Evolutionary conservation across 2,113 vertebrate genomes (phyloP).

Genomic region (Pimephales promelas): DNA sequence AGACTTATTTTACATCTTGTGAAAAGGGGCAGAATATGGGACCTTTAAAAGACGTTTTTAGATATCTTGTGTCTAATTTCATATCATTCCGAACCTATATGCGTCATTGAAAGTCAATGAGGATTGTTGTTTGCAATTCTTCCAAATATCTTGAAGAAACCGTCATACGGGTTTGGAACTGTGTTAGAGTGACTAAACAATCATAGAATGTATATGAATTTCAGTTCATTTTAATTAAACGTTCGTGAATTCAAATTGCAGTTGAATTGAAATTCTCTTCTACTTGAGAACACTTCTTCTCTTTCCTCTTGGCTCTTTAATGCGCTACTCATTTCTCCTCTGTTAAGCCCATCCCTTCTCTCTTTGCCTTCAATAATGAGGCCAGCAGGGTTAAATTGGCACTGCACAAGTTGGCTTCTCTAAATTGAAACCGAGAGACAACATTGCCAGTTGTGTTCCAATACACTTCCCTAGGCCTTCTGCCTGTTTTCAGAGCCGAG

Average conservation of each 20-base stretch:
- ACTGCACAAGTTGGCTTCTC: conserved; percentile 33
- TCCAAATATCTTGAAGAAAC: background rate
- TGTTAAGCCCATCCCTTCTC: conserved; percentile 18
- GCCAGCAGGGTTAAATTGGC: conserved; percentile 40
- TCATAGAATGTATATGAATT: background rate
- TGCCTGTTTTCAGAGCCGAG: conserved; percentile 7
- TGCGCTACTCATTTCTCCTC: conserved; percentile 5
- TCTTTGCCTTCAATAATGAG: conserved; percentile 22
- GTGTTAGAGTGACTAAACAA: background rate
- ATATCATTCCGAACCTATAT: background rate
- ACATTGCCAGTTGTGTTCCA: conserved; percentile 38
- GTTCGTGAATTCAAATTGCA: background rate
- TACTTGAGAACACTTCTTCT: background rate
- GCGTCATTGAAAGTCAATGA: background rate
- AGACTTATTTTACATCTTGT: too few species aligned
- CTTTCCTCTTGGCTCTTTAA: conserved; percentile 10
- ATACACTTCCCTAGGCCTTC: conserved; percentile 31
- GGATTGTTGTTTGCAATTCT: background rate
- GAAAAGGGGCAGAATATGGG: too few species aligned
- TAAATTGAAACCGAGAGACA: conserved; percentile 34
- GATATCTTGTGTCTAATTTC: too few species aligned
- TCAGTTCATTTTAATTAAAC: background rate
- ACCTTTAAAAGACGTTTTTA: too few species aligned
- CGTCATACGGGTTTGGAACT: background rate
- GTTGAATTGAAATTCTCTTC: background rate